Conservation (phyloP, 2,797 vertebrate genomes). For the Danio kyathit region DNA sequence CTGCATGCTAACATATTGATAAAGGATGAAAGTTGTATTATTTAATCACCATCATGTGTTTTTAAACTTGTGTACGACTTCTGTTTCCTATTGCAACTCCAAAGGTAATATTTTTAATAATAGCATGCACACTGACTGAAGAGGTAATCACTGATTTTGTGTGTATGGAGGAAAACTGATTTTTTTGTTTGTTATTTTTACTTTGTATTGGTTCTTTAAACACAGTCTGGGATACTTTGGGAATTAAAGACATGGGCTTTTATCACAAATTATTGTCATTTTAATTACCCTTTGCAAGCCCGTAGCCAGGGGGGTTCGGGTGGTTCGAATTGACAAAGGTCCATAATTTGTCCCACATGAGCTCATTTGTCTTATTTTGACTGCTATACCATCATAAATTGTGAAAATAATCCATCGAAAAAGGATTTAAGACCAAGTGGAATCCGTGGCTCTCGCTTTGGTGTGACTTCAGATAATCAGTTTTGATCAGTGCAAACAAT, state of each 20-base stretch:
- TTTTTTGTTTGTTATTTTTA: background rate
- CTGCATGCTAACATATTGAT: background rate
- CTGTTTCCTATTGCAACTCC: background rate
- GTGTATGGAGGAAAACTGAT: background rate
- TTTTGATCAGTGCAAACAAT: too few relatives aligned
- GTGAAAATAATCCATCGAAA: too few relatives aligned
- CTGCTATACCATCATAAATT: too few relatives aligned
- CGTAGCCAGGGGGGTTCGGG: too few relatives aligned
- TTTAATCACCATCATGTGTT: background rate
- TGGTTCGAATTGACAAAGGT: too few relatives aligned
- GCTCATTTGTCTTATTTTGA: too few relatives aligned
- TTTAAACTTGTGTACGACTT: background rate
- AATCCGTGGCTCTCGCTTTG: too few relatives aligned
- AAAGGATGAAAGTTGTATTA: background rate
- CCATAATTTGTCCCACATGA: too few relatives aligned
- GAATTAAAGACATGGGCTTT: background rate
- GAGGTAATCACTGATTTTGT: background rate
- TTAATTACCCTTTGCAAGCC: background rate
- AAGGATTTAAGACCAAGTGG: too few relatives aligned
- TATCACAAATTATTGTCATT: background rate
- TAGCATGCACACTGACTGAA: background rate
- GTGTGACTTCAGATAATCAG: too few relatives aligned
- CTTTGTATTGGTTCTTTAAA: background rate
- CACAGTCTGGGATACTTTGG: background rate
- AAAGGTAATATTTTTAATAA: background rate